Evolutionary conservation across 2,888 invertebrate species (phyloP), one percentile per base, ranked within the genome.

Genomic region (Nineta flava): DNA sequence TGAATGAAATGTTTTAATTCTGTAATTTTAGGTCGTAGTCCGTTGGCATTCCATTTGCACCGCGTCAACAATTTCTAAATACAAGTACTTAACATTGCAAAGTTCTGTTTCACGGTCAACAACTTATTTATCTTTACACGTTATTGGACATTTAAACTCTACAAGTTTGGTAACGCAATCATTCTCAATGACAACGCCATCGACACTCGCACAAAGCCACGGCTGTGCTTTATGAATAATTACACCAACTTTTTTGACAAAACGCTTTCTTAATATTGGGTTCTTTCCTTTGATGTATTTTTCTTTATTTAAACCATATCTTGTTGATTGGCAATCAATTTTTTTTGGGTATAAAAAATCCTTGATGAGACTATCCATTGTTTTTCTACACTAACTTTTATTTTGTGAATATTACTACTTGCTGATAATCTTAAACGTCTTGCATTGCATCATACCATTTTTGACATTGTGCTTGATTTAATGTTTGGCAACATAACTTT

Each of bases 161-260:
- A 56, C 46, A 15, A 9, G 12, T 44, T 49, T 49, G 3, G 32
- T 31, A 44, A 49, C 26, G 19, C 15, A 44, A 3, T 46, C 51
- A 54, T 55, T 45, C 35, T 53, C 43, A 41, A 54, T n/a, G n/a
- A 56, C 53, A 42, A 53, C 41, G n/a, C 53, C 54, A 50, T 55
- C 53, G 31, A 53, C 21, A 38, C 50, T 51, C 12, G 45, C 48
- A 47, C 55, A 48, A 17, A 55, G 46, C 53, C 53, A 55, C 31
- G 53, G 51, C 40, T 54, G 53, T 48, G 43, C 5, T 49, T 51
- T 41, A 44, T 48, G 13, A 1, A 52, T 46, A 47, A 52, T n/a
- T 19, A 53, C 47, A 13, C 50, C 50, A 42, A 53, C 49, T 46
- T 32, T 10, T 49, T 35, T 53, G 13, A 52, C 50, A 1, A 7